phyloP scores from a whole-genome alignment of 2,797 vertebrate genomes.

The Scolopax bukidnonensis region DNA sequence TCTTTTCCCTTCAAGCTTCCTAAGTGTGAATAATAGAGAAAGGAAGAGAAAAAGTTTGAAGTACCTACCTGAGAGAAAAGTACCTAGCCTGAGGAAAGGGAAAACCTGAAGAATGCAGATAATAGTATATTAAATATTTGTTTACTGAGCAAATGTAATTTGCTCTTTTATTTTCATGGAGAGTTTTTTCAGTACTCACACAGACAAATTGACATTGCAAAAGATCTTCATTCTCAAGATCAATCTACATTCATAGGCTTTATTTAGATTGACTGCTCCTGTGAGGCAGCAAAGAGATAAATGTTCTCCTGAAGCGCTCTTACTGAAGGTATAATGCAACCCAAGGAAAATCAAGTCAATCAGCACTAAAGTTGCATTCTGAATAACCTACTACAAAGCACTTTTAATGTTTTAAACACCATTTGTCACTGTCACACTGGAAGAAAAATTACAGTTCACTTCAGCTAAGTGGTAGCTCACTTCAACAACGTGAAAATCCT shows the following conservation, averaged over 20 bases:
- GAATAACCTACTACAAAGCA: constrained; percentile 23
- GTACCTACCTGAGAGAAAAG: background rate
- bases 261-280: constrained; percentile 42
- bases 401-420: constrained; percentile 42
- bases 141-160: constrained; percentile 15
- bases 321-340: constrained; percentile 7
- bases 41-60: background rate
- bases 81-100: background rate
- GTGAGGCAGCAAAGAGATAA: constrained; percentile 26
- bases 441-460: constrained; percentile 54
- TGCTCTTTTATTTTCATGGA: constrained; percentile 6
- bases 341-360: constrained; percentile 44
- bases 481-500: constrained; percentile 23
- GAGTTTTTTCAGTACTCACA: background rate
- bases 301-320: background rate
- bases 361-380: constrained; percentile 4
- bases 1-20: background rate
- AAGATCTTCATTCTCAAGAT: background rate
- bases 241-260: constrained; percentile 14
- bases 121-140: constrained; percentile 20
- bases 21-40: background rate
- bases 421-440: constrained; percentile 40
- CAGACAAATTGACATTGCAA: constrained; percentile 16
- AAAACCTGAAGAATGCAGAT: background rate
- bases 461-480: constrained; percentile 39